Percentiles rank a stretch among this genome's conserved stretches.
Evolutionary conservation across 2,888 invertebrate genomes (phyloP).

Genomic region (Cyaniris semiargus): DNA sequence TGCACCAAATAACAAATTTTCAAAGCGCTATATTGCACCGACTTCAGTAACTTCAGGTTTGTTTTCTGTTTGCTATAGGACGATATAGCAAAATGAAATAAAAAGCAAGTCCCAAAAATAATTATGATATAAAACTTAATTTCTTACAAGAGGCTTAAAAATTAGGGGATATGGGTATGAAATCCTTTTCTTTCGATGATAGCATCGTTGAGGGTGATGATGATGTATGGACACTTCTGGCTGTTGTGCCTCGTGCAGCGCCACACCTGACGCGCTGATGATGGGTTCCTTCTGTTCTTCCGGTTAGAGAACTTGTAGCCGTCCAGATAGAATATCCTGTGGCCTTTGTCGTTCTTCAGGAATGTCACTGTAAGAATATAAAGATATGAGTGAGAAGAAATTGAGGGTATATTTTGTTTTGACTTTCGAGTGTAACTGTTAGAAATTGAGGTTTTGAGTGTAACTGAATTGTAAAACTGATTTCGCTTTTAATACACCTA

Average conservation of each 20-base stretch:
- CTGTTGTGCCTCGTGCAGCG: conserved; percentile 47
- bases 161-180: conserved; percentile 32
- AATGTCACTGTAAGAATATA: neutral
- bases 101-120: neutral
- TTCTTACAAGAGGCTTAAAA: neutral
- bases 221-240: conserved; percentile 46
- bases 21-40: too few relatives aligned
- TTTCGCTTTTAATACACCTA: too few relatives aligned
- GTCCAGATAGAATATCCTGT: conserved; percentile 5
- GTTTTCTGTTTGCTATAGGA: neutral
- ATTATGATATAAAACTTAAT: neutral
- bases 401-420: too few relatives aligned
- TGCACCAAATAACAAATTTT: too few relatives aligned
- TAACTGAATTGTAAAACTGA: too few relatives aligned
- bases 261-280: conserved; percentile 16
- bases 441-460: too few relatives aligned
- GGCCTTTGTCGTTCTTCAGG: neutral
- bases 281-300: neutral
- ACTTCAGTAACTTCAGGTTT: too few relatives aligned
- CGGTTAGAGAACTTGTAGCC: conserved; percentile 18
- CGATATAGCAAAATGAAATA: neutral
- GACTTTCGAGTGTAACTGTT: too few relatives aligned
- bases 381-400: neutral
- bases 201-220: conserved; percentile 45
- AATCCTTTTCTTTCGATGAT: conserved; percentile 30